phyloP scores from a whole-genome alignment of 2,888 invertebrate species.

The Antheraea yamamai region DNA sequence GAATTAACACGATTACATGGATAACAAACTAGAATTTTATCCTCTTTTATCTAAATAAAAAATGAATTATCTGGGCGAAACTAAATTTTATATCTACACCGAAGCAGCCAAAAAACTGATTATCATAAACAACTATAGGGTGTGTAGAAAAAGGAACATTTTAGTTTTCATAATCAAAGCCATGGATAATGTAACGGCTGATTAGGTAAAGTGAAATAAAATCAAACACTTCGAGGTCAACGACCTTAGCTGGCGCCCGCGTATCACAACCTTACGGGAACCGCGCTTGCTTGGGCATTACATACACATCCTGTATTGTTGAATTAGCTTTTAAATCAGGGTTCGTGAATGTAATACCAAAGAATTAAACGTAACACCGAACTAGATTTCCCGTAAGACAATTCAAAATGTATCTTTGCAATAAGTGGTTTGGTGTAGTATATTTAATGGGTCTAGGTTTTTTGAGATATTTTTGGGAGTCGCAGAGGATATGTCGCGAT shows the following conservation, averaged over 20 bases:
- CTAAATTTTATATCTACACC: too few species aligned
- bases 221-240: background rate
- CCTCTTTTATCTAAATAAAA: too few species aligned
- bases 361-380: background rate
- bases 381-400: background rate
- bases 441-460: too few species aligned
- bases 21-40: too few species aligned
- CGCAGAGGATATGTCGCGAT: too few species aligned
- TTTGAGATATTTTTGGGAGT: too few species aligned
- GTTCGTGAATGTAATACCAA: background rate
- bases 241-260: conserved; percentile 39
- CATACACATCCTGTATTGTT: conserved; percentile 7
- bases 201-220: background rate
- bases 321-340: background rate
- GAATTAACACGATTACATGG: too few species aligned
- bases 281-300: conserved; percentile 37
- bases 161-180: background rate
- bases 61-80: too few species aligned
- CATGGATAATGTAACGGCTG: background rate
- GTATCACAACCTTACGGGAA: conserved; percentile 40
- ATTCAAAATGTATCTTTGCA: background rate
- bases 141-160: background rate
- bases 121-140: background rate
- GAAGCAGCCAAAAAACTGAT: background rate
- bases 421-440: too few species aligned